These are phyloP conservation scores for Chromobotia macracanthus DNA, from an alignment of 2,797 vertebrate genomes.

Conservation along the genomic window DNA sequence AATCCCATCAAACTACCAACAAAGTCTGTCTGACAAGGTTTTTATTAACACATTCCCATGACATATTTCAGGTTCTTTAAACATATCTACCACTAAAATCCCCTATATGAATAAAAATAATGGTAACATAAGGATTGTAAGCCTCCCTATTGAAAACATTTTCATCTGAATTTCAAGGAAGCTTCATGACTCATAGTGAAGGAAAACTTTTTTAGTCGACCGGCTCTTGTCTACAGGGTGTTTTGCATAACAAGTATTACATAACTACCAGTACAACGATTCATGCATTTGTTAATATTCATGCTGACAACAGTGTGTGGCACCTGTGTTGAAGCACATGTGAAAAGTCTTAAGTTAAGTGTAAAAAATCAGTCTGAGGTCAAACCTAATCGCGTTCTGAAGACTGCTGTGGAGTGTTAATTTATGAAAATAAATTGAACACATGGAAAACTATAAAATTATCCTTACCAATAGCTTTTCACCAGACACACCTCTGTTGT, in stretches of 20 bases:
- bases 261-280: not conserved
- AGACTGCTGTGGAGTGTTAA: not conserved
- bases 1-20: too few relatives aligned
- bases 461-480: slow-evolving; percentile 93
- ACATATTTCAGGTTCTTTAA: not conserved
- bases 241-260: not conserved
- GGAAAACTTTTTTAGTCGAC: not conserved
- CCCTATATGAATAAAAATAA: not conserved
- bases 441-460: not conserved
- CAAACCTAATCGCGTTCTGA: not conserved
- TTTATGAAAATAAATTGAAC: not conserved
- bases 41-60: not conserved
- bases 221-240: not conserved
- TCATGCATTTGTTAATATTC: not conserved
- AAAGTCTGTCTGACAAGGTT: not conserved
- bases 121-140: not conserved
- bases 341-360: not conserved
- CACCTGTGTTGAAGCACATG: not conserved
- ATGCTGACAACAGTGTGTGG: not conserved
- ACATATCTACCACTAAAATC: not conserved
- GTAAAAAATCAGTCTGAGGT: not conserved
- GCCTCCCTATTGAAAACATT: not conserved
- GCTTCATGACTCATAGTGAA: not conserved
- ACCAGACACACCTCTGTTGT: slow-evolving; percentile 93
- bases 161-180: not conserved